Evolutionary conservation across 2,888 invertebrate species (phyloP), one percentile per base, ranked within the genome.

Genomic region (Oligia strigilis): DNA sequence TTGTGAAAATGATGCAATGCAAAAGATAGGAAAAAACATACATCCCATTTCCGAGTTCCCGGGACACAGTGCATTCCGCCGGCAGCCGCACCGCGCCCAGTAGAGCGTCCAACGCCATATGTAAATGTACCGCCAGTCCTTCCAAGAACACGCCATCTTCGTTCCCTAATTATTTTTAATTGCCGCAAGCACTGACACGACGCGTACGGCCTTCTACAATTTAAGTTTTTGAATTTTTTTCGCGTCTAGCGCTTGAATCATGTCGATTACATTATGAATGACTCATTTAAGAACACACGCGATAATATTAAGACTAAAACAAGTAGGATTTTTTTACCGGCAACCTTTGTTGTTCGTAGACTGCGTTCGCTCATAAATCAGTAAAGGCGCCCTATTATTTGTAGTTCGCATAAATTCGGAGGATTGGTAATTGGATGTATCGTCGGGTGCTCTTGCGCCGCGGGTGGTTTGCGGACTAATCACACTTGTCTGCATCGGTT

Each of bases 161-260:
- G 94, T 91, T 94, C 96, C 96, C 97, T 96, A 97, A 97, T 97
- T 97, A 97, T 97, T 97, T 97, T 97, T 97, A 97, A 97, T 97
- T 97, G 97, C 96, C 95, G 94, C 95, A 93, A 95, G 94, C 93
- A 92, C 93, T 92, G 93, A 92, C 94, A 92, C 92, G 93, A 91
- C 92, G 92, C 92, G 91, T 93, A 93, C 94, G 96, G 95, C 96
- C 96, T 96, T 96, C 96, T 94, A 94, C 94, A 95, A 94, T 94
- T 94, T 92, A 93, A 93, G 90, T 92, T 93, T 94, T 92, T 91
- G 83, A 92, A 93, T 95, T 96, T 96, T 96, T 96, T 96, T 95
- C 95, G 95, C 95, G 96, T 96, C 96, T 96, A 96, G 96, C 94
- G 93, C 91, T 93, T 93, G 95, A 93, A 94, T 95, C 95, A 94